A percentile compares a stretch with the other conserved stretches of the same genome.
phyloP scores from a whole-genome alignment of 1,140 invertebrate genomes.

The Orius insidiosus region DNA sequence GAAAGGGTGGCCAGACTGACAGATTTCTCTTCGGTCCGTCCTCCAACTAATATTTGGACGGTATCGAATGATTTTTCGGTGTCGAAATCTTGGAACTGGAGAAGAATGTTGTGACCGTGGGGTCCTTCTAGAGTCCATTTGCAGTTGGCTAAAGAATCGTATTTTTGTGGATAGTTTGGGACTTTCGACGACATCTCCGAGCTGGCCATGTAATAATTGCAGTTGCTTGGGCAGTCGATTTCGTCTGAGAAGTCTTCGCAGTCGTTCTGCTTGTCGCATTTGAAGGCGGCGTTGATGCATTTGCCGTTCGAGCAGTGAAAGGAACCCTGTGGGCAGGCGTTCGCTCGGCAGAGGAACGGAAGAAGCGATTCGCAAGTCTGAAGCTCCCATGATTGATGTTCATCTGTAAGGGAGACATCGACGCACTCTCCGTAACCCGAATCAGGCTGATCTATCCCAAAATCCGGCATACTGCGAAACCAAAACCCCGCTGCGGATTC shows the following conservation, averaged over 20 bases:
- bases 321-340: conserved; percentile 76
- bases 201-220: conserved; percentile 82
- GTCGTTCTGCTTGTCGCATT: conserved; percentile 83
- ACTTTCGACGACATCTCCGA: conserved; percentile 87
- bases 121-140: conserved; percentile 96
- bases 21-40: conserved; percentile 83
- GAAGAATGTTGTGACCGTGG: conserved; percentile 79
- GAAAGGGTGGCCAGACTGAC: conserved; percentile 84
- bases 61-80: conserved; percentile 93
- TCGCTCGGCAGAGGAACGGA: conserved; percentile 82
- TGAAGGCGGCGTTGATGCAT: conserved; percentile 76
- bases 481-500: conserved; percentile 81
- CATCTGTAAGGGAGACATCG: conserved; percentile 52
- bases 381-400: conserved; percentile 74
- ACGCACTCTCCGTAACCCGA: conserved; percentile 75
- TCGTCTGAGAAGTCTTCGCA: conserved; percentile 85
- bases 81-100: conserved; percentile 73
- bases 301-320: conserved; percentile 84
- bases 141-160: conserved; percentile 74
- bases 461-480: conserved; percentile 83
- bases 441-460: conserved; percentile 72
- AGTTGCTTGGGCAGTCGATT: conserved; percentile 70
- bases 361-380: conserved; percentile 83
- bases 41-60: conserved; percentile 86
- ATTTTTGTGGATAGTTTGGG: conserved; percentile 88